Conservation (phyloP, 2,888 invertebrate genomes). For the Cantharis flavilabris region DNA sequence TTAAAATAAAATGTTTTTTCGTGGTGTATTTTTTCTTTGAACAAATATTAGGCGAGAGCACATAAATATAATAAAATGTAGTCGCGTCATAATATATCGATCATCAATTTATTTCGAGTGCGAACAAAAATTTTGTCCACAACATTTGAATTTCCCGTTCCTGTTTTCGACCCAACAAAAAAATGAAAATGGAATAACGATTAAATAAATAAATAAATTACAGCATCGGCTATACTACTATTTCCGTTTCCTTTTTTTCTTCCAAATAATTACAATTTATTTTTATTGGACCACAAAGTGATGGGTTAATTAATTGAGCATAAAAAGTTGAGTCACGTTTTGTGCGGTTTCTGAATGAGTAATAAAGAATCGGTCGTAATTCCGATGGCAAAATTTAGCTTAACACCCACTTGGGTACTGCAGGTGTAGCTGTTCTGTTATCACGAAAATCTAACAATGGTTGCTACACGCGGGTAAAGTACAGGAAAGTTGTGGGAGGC, state of each 20-base stretch:
- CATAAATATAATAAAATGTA: neutral
- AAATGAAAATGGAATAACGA: neutral
- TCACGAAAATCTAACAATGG: neutral
- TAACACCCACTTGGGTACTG: neutral
- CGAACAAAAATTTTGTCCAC: neutral
- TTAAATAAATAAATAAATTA: neutral
- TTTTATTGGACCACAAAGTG: neutral
- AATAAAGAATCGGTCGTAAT: neutral
- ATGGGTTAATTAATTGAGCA: neutral
- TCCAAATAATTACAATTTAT: neutral
- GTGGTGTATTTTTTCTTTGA: neutral
- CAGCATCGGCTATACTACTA: too few relatives aligned
- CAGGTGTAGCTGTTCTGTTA: neutral
- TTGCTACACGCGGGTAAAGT: neutral
- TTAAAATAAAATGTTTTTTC: neutral
- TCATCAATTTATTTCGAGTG: neutral
- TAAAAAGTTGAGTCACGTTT: neutral
- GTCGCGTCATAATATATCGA: neutral
- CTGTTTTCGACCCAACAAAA: neutral
- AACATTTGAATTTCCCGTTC: neutral
- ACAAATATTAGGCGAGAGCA: neutral
- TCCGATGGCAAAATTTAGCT: neutral
- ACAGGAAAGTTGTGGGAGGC: slow-evolving; percentile 21
- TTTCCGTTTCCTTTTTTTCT: neutral
- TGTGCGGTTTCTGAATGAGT: neutral